Evolutionary conservation across 2,888 invertebrate species (phyloP).

Genomic region (Sphaerophoria taeniata): DNA sequence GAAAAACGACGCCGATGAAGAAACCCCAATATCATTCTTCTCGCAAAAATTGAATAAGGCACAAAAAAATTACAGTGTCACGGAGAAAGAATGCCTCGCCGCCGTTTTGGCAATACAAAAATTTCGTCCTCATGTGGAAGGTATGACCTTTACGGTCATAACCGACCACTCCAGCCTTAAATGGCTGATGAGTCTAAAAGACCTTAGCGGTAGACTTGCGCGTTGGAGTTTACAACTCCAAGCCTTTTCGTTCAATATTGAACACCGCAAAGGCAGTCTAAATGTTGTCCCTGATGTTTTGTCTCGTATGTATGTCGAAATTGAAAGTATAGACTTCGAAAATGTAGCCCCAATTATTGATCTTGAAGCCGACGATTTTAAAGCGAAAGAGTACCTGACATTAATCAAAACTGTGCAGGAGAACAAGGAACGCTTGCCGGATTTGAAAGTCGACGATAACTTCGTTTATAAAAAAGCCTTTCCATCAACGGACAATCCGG

Average conservation of each 20-base stretch:
- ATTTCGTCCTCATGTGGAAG: too few species aligned
- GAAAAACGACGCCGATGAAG: constrained; percentile 26
- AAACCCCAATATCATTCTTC: too few species aligned
- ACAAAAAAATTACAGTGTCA: too few species aligned
- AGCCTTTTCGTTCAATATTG: constrained; percentile 34
- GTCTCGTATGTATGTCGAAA: constrained; percentile 3
- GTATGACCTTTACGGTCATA: too few species aligned
- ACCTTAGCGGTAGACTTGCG: too few species aligned
- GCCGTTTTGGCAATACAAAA: too few species aligned
- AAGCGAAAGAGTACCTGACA: not conserved
- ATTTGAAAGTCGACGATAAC: constrained; percentile 14
- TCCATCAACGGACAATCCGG: not conserved
- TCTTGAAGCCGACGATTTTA: constrained; percentile 16
- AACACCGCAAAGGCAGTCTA: constrained; percentile 38
- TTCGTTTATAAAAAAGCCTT: constrained; percentile 8
- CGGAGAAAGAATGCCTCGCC: too few species aligned
- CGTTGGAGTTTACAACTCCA: too few species aligned
- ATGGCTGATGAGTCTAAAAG: too few species aligned
- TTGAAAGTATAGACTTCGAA: constrained; percentile 1
- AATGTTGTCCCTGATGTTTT: constrained; percentile 17
- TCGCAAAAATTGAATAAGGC: too few species aligned
- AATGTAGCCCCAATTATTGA: constrained; percentile 16
- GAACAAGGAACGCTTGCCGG: constrained; percentile 5
- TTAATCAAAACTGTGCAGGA: not conserved
- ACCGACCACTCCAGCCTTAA: too few species aligned